Conservation (phyloP, 2,113 vertebrate genomes). For the Noturus placidus region DNA sequence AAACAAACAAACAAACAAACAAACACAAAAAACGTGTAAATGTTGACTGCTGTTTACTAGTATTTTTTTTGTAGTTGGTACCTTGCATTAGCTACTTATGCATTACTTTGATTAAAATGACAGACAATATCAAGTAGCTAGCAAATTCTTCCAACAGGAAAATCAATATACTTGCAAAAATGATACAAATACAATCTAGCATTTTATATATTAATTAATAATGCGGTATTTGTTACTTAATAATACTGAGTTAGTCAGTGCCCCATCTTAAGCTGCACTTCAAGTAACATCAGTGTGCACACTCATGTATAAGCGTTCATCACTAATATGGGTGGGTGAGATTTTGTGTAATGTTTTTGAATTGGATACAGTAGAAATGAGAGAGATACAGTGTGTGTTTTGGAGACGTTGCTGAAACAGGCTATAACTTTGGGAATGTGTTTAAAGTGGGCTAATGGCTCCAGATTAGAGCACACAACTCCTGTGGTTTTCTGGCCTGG, state of each 20-base stretch:
- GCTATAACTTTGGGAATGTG: slow-evolving; percentile 54
- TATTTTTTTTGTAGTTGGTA: not conserved
- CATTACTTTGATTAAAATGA: not conserved
- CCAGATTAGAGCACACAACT: slow-evolving; percentile 56
- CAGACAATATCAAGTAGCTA: not conserved
- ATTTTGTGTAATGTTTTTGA: too few relatives aligned
- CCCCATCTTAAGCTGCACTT: not conserved
- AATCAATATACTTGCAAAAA: not conserved
- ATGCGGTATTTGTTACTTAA: not conserved
- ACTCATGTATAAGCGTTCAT: not conserved
- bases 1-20: too few relatives aligned
- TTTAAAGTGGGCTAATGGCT: slow-evolving; percentile 59
- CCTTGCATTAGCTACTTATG: not conserved
- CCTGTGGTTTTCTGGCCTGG: slow-evolving; percentile 52
- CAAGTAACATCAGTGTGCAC: not conserved
- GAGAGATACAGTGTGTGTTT: too few relatives aligned
- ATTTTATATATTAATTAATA: not conserved
- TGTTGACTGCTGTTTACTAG: not conserved
- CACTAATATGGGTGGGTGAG: not conserved
- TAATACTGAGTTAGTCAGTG: not conserved
- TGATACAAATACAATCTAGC: not conserved
- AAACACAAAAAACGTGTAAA: not conserved
- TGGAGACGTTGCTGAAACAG: slow-evolving; percentile 35
- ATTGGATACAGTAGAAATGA: too few relatives aligned
- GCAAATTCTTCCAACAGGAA: not conserved